phyloP scores from a whole-genome alignment of 1,140 invertebrate species.

The Monochamus saltuarius region DNA sequence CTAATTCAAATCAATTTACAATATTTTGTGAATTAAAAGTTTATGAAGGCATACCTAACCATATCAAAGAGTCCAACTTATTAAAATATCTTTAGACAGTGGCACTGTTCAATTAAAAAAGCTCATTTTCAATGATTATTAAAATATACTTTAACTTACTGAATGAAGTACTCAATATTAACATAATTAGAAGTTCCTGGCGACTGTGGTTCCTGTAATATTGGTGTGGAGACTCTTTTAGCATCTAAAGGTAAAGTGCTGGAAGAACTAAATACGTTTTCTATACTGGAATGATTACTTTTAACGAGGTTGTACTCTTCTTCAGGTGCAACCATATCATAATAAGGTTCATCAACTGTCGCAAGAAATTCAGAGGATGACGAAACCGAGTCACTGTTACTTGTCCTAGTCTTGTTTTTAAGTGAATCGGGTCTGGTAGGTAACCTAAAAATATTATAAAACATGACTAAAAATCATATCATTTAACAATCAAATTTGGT shows the following conservation, averaged over 20 bases:
- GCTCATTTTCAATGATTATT: too few relatives aligned
- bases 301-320: conserved; percentile 58
- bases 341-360: conserved; percentile 71
- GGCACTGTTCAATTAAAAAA: too few relatives aligned
- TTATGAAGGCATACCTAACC: too few relatives aligned
- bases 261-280: conserved; percentile 61
- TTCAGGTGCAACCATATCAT: conserved; percentile 79
- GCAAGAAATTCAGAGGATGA: conserved; percentile 55
- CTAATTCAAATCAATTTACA: too few relatives aligned
- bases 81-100: too few relatives aligned
- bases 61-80: too few relatives aligned
- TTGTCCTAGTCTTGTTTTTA: conserved; percentile 51
- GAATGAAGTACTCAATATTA: conserved; percentile 86
- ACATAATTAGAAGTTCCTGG: conserved; percentile 81
- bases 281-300: conserved; percentile 60
- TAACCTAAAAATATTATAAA: conserved; percentile 52
- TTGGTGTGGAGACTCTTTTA: conserved; percentile 48
- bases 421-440: conserved; percentile 61
- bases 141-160: conserved; percentile 58
- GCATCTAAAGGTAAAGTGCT: conserved; percentile 59
- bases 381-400: conserved; percentile 43
- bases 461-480: not conserved
- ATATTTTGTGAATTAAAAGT: too few relatives aligned
- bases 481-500: not conserved
- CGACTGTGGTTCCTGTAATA: conserved; percentile 65